Evolutionary conservation across 2,888 invertebrate genomes (phyloP).

Genomic region (Sabatieria punctata): DNA sequence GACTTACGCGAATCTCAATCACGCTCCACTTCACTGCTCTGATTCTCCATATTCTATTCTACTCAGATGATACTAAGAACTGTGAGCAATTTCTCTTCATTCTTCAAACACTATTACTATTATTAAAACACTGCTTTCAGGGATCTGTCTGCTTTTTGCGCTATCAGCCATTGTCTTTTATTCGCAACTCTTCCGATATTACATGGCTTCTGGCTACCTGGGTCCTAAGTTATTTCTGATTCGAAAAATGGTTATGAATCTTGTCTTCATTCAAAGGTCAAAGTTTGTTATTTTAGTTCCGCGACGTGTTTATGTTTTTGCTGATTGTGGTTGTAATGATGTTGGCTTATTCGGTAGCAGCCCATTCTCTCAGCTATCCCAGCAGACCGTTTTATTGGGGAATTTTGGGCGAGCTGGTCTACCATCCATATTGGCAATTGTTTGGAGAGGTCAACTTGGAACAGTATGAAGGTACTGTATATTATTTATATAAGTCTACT

Average conservation of each 20-base stretch:
- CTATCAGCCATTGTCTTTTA: slow-evolving; percentile 24
- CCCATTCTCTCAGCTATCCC: slow-evolving; percentile 33
- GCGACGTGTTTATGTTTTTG: slow-evolving; percentile 32
- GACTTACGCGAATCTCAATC: too few species aligned
- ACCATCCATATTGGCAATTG: slow-evolving; percentile 36
- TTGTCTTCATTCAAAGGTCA: not conserved
- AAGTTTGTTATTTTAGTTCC: slow-evolving; percentile 21
- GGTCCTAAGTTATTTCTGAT: slow-evolving; percentile 37
- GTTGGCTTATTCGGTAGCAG: slow-evolving; percentile 35
- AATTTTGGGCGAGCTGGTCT: slow-evolving; percentile 32
- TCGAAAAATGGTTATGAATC: slow-evolving; percentile 30
- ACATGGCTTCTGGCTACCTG: slow-evolving; percentile 32
- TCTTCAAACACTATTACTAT: too few species aligned
- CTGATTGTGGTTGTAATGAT: slow-evolving; percentile 35
- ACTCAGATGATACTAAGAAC: too few species aligned
- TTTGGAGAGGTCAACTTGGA: slow-evolving; percentile 35
- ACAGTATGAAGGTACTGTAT: slow-evolving; percentile 11
- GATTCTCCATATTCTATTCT: too few species aligned
- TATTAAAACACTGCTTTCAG: not conserved
- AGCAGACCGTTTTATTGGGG: slow-evolving; percentile 20
- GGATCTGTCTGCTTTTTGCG: not conserved
- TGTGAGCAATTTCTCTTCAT: too few species aligned
- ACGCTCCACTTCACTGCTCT: too few species aligned
- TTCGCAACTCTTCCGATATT: slow-evolving; percentile 31
- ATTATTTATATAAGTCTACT: too few species aligned